phyloP scores from a whole-genome alignment of 2,888 invertebrate species.

The Erebia ligea region DNA sequence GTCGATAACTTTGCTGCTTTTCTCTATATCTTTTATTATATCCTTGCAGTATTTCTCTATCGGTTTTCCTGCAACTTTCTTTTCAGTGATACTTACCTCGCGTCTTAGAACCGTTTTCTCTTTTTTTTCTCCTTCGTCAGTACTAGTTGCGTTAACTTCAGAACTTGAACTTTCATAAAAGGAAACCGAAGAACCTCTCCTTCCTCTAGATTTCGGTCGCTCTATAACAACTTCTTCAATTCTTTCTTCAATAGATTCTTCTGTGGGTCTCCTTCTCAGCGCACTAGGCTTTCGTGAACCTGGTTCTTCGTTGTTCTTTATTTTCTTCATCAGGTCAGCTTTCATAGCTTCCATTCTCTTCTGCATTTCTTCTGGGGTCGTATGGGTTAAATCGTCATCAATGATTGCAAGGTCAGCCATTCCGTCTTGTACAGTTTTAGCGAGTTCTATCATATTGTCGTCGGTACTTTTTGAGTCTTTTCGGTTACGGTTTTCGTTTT shows the following conservation, averaged over 20 bases:
- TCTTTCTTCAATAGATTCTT: slow-evolving; percentile 70
- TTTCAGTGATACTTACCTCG: slow-evolving; percentile 56
- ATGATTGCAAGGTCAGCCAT: slow-evolving; percentile 76
- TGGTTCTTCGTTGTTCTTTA: slow-evolving; percentile 64
- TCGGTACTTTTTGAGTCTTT: slow-evolving; percentile 67
- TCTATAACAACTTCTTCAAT: slow-evolving; percentile 55
- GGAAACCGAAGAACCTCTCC: slow-evolving; percentile 64
- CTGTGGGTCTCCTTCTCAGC: slow-evolving; percentile 61
- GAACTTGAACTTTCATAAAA: slow-evolving; percentile 60
- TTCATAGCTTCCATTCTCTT: slow-evolving; percentile 71
- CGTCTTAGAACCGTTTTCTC: slow-evolving; percentile 49
- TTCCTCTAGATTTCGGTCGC: slow-evolving; percentile 69
- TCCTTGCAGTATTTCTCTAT: slow-evolving; percentile 74
- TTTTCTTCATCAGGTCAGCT: slow-evolving; percentile 67
- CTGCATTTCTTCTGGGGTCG: slow-evolving; percentile 60
- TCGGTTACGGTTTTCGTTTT: slow-evolving; percentile 48
- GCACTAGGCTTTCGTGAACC: slow-evolving; percentile 62
- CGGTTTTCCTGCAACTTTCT: slow-evolving; percentile 58
- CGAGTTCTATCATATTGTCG: slow-evolving; percentile 72
- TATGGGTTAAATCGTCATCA: slow-evolving; percentile 59
- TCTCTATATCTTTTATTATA: slow-evolving; percentile 74
- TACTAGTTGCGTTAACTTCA: slow-evolving; percentile 49
- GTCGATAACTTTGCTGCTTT: slow-evolving; percentile 75
- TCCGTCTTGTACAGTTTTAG: slow-evolving; percentile 82
- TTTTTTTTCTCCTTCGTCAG: slow-evolving; percentile 48